These are phyloP conservation scores for Drosophila aldrichi DNA, from an alignment of 2,888 invertebrate genomes.

Conservation along the genomic window DNA sequence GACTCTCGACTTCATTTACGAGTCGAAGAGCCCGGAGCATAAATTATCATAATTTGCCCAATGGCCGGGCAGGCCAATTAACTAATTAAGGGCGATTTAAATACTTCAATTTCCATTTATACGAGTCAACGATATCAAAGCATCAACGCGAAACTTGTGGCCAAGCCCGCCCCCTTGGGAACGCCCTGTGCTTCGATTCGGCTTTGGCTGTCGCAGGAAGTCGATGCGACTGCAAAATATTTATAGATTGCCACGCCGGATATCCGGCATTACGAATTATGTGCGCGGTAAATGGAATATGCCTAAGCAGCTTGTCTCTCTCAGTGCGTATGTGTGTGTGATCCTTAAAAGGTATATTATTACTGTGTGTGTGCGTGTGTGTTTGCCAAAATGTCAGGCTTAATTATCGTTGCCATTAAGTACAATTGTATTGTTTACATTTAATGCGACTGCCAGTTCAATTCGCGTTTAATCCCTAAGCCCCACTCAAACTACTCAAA, in stretches of 20 bases:
- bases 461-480: constrained; percentile 16
- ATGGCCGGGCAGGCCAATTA: constrained; percentile 27
- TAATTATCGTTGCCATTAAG: constrained; percentile 31
- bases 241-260: constrained; percentile 59
- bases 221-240: constrained; percentile 42
- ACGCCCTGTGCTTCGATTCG: no score
- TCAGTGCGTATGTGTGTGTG: constrained; percentile 5
- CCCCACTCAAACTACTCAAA: constrained; percentile 29
- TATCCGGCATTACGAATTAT: constrained; percentile 60
- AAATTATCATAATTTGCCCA: neutral
- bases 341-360: no score
- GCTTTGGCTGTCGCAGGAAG: constrained; percentile 31
- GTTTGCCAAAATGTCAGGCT: constrained; percentile 24
- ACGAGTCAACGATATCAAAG: neutral
- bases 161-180: no score
- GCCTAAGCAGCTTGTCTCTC: neutral
- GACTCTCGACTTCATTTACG: neutral
- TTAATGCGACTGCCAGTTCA: constrained; percentile 13
- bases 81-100: constrained; percentile 44
- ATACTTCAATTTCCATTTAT: constrained; percentile 1
- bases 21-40: neutral
- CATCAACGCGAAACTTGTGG: neutral
- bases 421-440: constrained; percentile 12
- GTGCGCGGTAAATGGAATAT: constrained; percentile 42
- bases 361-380: neutral